Percentiles rank a stretch among this genome's conserved stretches.
These are phyloP conservation scores for Odontophorus gujanensis DNA, from an alignment of 2,113 vertebrate genomes.

Conservation along the genomic window DNA sequence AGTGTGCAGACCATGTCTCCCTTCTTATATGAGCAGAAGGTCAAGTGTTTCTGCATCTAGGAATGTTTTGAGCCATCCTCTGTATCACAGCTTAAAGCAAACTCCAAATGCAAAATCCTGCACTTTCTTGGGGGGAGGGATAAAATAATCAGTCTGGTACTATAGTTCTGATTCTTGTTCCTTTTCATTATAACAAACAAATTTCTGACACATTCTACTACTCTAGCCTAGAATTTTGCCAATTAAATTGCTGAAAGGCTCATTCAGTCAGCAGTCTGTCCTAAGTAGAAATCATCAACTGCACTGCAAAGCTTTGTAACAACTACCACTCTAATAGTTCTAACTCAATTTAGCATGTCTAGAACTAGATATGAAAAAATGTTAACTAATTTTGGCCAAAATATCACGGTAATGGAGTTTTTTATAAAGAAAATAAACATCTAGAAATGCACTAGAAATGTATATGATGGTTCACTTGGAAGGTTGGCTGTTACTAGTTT, in stretches of 20 bases:
- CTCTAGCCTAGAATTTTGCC: background rate
- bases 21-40: background rate
- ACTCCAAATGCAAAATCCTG: background rate
- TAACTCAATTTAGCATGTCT: background rate
- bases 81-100: background rate
- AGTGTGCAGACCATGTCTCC: background rate
- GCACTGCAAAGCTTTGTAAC: background rate
- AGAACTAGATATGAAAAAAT: background rate
- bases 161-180: background rate
- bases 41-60: background rate
- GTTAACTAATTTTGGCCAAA: background rate
- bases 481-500: background rate
- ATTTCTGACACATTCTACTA: background rate
- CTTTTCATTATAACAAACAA: background rate
- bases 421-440: background rate
- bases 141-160: background rate
- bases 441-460: background rate
- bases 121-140: background rate
- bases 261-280: background rate
- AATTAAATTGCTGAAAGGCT: background rate
- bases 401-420: background rate
- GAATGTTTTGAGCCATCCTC: background rate
- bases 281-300: background rate
- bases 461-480: background rate
- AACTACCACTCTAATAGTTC: background rate